Evolutionary conservation across 2,113 vertebrate species (phyloP), one percentile per base, ranked within the genome.

Genomic region (Austrofundulus limnaeus): DNA sequence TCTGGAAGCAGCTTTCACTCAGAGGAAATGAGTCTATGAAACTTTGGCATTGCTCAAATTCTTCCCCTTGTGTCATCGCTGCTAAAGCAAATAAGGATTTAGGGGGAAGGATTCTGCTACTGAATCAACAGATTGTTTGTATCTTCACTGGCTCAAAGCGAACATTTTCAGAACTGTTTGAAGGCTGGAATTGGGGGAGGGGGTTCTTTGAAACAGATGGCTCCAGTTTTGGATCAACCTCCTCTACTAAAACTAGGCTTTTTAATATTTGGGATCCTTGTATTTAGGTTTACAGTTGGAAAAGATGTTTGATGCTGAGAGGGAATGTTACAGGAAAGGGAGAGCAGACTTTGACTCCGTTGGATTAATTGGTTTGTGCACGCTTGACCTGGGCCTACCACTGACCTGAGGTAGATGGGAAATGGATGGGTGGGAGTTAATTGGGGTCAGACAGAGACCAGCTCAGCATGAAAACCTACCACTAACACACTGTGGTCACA

Each of bases 11-110:
- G 63, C 61, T 80, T 66, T 62, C 53, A 1, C 65, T 70, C 28
- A 20, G 59, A 87, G 84, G 85, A 77, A 87, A 89, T 85, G 69
- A 87, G 84, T 59, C 80, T 83, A 41, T 16, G 73, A 68, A 66
- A 65, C 80, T 66, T 70, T 28, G 67, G 68, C 84, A 88, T 89
- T 87, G 77, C 81, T 89, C 72, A 85, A 82, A 90, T 90, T 90
- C 89, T 81, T 90, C 16, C 57, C 58, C 85, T 84, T 85, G 82
- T 86, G 81, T 89, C 81, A 88, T 89, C 55, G 37, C 75, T 0
- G 63, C 84, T 72, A 87, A 82, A 88, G 83, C 83, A 90, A 90
- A 89, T 83, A 90, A 66, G 43, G 42, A 77, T 77, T 88, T 85
- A 83, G 68, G 66, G 72, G 61, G 73, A 75, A 74, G 77, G 81